Conservation (phyloP, 2,888 invertebrate genomes). For the Sphecodes monilicornis region DNA sequence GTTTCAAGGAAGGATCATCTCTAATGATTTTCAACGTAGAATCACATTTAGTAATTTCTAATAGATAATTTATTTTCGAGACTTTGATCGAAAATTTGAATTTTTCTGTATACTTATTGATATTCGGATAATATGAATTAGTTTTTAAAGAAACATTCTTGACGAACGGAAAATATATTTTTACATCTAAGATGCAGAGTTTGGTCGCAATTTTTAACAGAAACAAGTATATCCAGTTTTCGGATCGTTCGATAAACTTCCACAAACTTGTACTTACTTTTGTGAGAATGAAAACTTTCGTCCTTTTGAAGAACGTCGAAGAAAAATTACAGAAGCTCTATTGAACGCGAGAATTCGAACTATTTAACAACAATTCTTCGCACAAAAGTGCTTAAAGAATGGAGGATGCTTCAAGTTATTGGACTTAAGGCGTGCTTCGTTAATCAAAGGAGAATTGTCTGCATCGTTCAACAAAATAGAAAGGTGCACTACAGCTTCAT, state of each 20-base stretch:
- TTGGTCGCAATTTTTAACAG: neutral
- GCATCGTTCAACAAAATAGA: too few species aligned
- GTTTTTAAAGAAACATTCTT: neutral
- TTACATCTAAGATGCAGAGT: neutral
- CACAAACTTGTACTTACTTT: neutral
- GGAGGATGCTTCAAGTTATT: neutral
- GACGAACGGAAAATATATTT: neutral
- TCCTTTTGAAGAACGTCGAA: too few species aligned
- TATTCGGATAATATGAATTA: neutral
- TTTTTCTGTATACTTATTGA: neutral
- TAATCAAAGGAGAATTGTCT: neutral
- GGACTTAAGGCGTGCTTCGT: neutral
- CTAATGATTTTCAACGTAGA: too few species aligned
- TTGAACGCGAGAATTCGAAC: neutral
- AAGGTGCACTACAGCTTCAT: too few species aligned
- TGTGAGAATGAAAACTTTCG: neutral
- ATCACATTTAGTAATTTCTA: too few species aligned
- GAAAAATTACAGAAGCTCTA: neutral
- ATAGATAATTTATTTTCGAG: too few species aligned
- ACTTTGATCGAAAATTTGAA: too few species aligned
- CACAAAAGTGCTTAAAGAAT: neutral
- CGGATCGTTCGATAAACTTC: neutral
- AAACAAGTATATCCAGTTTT: neutral
- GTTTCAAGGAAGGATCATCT: too few species aligned
- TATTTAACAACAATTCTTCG: neutral